Evolutionary conservation across 2,888 invertebrate species (phyloP), one percentile per base, ranked within the genome.

Genomic region (Lepeophtheirus nordmannii): DNA sequence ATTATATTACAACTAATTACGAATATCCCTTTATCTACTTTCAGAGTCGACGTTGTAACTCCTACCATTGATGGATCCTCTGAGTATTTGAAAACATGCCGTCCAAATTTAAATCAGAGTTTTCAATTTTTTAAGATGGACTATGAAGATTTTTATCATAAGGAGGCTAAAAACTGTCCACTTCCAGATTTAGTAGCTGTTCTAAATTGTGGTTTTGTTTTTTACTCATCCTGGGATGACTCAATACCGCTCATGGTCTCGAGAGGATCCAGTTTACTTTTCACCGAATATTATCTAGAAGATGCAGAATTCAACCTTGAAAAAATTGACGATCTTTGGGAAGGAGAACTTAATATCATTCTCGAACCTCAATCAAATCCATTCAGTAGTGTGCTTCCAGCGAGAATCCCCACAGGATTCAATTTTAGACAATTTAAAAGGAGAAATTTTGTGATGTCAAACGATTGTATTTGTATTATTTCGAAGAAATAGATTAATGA

Each of bases 391-490:
- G 10, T 37, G 12, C 63, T 63, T 9, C 63, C 63, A n/a, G 63
- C 63, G 20, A 8, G 63, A 56, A 63, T 63, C 37, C 63, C 63
- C 1, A 63, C 63, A 10, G 63, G 63, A 53, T 63, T 63, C 22
- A 37, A 40, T 17, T 63, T 63, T 53, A 20, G 63, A 53, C 12
- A 63, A n/a, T 63, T 63, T 23, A 63, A 63, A 37, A 8, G 63
- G 37, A 17, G 63, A 56, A 63, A 63, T 37, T 41, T 53, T n/a
- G 63, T 63, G 10, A 63, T 63, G 63, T 63, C 63, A 53, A 63
- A 63, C 56, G 63, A 63, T 63, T 63, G 41, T 38, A 63, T 63
- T 63, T 63, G 63, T 56, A 22, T 46, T 23, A 53, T 63, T 37
- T 58, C 58, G 58, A 58, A 30, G n/a, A 53, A 53, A 30, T 30